Evolutionary conservation across 2,113 vertebrate genomes (phyloP).

Genomic region (Pelecanoides urinatrix): DNA sequence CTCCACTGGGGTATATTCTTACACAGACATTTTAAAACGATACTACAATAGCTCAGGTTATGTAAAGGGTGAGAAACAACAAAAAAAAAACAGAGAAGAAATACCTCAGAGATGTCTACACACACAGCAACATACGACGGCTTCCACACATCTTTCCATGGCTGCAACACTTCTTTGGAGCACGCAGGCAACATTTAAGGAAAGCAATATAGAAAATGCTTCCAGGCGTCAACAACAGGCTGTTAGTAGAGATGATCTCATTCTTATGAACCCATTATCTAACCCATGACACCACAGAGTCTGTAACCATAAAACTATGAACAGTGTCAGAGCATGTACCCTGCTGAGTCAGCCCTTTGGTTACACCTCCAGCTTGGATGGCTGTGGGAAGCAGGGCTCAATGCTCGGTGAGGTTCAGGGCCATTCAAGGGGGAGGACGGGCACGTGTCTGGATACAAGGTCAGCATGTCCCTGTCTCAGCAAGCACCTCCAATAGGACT

Average conservation of each 20-base stretch:
- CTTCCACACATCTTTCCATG: not conserved
- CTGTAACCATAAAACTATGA: not conserved
- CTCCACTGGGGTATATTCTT: not conserved
- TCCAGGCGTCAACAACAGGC: not conserved
- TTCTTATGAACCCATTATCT: not conserved
- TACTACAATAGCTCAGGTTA: not conserved
- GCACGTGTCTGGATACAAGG: not conserved
- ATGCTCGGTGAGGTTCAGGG: not conserved
- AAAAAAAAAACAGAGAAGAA: rapidly evolving
- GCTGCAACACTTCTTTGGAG: rapidly evolving
- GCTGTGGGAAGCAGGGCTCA: not conserved
- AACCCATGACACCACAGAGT: not conserved
- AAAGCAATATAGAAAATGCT: not conserved
- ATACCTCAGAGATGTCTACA: not conserved
- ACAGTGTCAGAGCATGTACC: not conserved
- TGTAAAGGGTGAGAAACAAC: not conserved
- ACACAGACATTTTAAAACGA: not conserved
- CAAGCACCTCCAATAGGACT: not conserved
- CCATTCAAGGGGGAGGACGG: not conserved
- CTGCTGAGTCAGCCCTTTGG: not conserved
- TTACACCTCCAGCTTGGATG: not conserved
- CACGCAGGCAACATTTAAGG: not conserved
- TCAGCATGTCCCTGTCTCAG: not conserved
- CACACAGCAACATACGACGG: not conserved
- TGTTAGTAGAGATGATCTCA: not conserved